Base-by-base conservation (phyloP, 2,113 vertebrate genomes). In the Oreotrochilus melanogaster region DNA sequence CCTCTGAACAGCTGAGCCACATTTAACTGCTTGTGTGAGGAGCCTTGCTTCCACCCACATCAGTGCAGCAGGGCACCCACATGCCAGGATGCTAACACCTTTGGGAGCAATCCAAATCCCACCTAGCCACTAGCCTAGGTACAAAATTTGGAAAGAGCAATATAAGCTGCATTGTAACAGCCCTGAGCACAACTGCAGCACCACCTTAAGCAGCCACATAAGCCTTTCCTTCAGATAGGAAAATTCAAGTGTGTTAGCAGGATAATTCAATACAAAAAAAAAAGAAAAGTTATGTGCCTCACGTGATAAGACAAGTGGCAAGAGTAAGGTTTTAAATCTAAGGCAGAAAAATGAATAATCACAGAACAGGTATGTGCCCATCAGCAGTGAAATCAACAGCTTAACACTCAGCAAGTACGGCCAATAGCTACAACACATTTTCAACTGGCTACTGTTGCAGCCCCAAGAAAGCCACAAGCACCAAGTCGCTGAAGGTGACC, bases 1-100 rank as follows among this genome's bases (percentile, higher is more conserved):
- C 85, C 90, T 66, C 74, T 83, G 78, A 73, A n/a, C 54, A 74
- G 93, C 81, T 69, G 81, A 96, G 50, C 28, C 92, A 88, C 43
- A 87, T 74, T 75, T 79, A 53, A 61, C 60, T 14, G 61, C 53
- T 71, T 69, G 81, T 51, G n/a, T 22, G 48, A 65, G 12, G 73
- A 81, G 67, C 61, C 24, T 62, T 56, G 24, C 39, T 60, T 27
- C 58, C 57, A 72, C n/a, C 54, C 73, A 56, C 65, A 42, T 13
- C 56, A 50, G 31, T 2, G 2, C 25, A 35, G 35, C 75, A 56
- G 35, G 69, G 87, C 91, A 88, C 43, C 78, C 79, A 51, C 62
- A 45, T 0, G 1, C 28, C 28, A 17, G 37, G 66, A 71, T 88
- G 79, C n/a, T 42, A 37, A 65, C 24, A 35, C 78, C 92, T 27